Conservation (phyloP, 2,888 invertebrate species). For the Anthoptus insignis region DNA sequence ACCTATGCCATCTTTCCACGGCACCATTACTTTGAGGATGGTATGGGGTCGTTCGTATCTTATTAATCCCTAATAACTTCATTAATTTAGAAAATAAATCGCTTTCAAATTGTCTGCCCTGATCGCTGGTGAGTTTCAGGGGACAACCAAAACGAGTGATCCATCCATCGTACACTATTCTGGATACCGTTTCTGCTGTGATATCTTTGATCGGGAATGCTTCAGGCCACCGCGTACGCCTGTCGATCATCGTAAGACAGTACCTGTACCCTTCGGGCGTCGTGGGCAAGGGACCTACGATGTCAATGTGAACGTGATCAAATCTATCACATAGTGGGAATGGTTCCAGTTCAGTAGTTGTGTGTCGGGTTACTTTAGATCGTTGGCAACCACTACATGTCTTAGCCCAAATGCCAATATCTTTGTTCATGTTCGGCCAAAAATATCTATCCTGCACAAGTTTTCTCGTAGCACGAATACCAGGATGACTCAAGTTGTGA, state of each 20-base stretch:
- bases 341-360: not conserved
- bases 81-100: not conserved
- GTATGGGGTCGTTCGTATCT: too few species aligned
- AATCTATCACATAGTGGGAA: too few species aligned
- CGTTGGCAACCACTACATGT: not conserved
- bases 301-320: not conserved
- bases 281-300: too few species aligned
- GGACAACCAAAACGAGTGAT: not conserved
- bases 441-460: not conserved
- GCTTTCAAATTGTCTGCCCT: not conserved
- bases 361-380: not conserved
- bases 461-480: not conserved
- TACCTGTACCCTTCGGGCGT: not conserved
- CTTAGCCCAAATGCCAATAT: not conserved
- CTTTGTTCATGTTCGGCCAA: not conserved
- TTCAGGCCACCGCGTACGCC: not conserved
- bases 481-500: constrained; percentile 14
- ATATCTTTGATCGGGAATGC: not conserved
- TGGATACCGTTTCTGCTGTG: not conserved
- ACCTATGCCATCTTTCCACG: constrained; percentile 7
- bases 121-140: not conserved
- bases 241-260: constrained; percentile 2
- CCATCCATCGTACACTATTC: not conserved
- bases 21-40: too few species aligned
- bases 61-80: not conserved